Percentiles rank a stretch among this genome's conserved stretches.
phyloP scores from a whole-genome alignment of 2,888 invertebrate genomes.

The Heliconius sara region DNA sequence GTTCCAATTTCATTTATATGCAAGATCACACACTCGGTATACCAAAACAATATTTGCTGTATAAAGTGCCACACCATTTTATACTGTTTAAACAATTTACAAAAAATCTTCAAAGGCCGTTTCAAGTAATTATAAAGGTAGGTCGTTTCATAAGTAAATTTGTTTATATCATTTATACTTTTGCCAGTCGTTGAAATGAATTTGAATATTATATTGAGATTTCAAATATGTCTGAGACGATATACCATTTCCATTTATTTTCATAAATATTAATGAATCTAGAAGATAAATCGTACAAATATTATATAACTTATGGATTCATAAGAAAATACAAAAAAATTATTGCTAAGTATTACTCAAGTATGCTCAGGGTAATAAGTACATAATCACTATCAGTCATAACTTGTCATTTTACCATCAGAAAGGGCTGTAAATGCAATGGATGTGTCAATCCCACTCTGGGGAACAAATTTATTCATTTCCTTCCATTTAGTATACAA shows the following conservation, averaged over 20 bases:
- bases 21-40: slow-evolving; percentile 59
- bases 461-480: too few relatives aligned
- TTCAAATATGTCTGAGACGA: neutral
- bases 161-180: neutral
- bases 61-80: slow-evolving; percentile 47
- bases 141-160: neutral
- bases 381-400: too few relatives aligned
- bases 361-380: too few relatives aligned
- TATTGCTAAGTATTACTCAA: neutral
- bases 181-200: neutral
- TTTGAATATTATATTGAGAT: slow-evolving; percentile 1
- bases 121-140: neutral
- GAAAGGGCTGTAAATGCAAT: too few relatives aligned
- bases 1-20: slow-evolving; percentile 62
- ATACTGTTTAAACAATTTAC: slow-evolving; percentile 22
- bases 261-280: neutral
- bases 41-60: slow-evolving; percentile 58
- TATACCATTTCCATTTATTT: neutral
- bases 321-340: neutral
- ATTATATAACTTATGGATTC: neutral
- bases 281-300: neutral
- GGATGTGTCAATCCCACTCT: too few relatives aligned
- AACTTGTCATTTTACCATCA: too few relatives aligned
- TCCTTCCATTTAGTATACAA: too few relatives aligned
- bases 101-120: slow-evolving; percentile 1